Evolutionary conservation across 1,140 invertebrate genomes (phyloP).

Genomic region (Zaprionus africanus): DNA sequence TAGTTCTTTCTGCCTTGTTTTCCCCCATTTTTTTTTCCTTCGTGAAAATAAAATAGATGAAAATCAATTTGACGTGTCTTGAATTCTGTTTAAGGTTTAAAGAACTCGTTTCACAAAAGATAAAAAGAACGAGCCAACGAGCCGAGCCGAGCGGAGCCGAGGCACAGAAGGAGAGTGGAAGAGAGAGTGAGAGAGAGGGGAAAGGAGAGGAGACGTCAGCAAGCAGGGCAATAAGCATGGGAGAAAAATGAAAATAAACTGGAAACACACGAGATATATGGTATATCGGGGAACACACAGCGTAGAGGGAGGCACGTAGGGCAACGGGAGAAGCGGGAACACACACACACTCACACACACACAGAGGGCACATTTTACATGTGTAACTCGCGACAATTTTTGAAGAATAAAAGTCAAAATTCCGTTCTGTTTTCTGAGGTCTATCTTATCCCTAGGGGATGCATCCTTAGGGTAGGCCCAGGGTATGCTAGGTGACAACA

Average conservation of each 20-base stretch:
- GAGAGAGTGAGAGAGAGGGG: not conserved
- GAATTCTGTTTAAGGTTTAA: constrained; percentile 77
- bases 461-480: not conserved
- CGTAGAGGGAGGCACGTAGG: not conserved
- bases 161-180: too few relatives aligned
- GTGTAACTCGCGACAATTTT: constrained; percentile 4
- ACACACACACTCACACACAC: not conserved
- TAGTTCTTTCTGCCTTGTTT: constrained; percentile 43
- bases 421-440: not conserved
- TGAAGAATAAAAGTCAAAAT: constrained; percentile 12
- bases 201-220: not conserved
- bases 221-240: constrained; percentile 9
- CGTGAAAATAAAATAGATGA: constrained; percentile 78
- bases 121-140: constrained; percentile 38
- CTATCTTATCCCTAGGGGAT: not conserved
- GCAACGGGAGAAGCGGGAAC: not conserved
- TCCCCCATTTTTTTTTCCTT: constrained; percentile 20
- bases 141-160: not conserved
- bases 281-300: not conserved
- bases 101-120: constrained; percentile 75
- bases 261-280: not conserved
- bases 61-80: constrained; percentile 81
- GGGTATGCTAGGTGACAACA: not conserved
- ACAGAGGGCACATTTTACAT: not conserved
- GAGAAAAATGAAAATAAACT: constrained; percentile 11